A percentile compares a stretch with the other conserved stretches of the same genome.
Conservation (phyloP, 1,140 invertebrate genomes). For the Musca vetustissima region DNA sequence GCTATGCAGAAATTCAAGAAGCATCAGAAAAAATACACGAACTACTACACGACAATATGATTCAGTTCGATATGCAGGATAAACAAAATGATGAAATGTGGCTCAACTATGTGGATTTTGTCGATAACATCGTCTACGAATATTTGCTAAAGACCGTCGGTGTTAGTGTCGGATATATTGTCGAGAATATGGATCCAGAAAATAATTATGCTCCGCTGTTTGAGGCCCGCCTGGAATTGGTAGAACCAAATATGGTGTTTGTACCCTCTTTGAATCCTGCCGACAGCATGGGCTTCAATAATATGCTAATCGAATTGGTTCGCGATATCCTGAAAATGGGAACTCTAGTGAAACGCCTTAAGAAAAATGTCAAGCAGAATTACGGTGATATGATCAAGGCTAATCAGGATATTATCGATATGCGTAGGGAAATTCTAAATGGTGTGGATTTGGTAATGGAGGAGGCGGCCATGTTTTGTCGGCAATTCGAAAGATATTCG, state of each 20-base stretch:
- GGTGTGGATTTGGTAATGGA: conserved; percentile 67
- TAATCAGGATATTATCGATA: conserved; percentile 70
- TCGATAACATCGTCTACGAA: conserved; percentile 83
- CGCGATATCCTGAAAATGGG: conserved; percentile 84
- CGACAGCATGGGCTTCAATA: conserved; percentile 76
- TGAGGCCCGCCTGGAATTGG: conserved; percentile 79
- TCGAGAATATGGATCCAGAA: conserved; percentile 85
- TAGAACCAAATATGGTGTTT: conserved; percentile 78
- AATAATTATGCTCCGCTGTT: conserved; percentile 77
- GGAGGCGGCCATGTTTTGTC: conserved; percentile 73
- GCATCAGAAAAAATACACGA: conserved; percentile 73
- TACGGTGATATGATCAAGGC: conserved; percentile 69
- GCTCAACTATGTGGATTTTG: conserved; percentile 81
- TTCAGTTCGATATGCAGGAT: conserved; percentile 73
- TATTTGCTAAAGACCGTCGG: conserved; percentile 77
- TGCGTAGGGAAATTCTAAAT: conserved; percentile 71
- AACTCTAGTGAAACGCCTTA: conserved; percentile 69
- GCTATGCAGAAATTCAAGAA: conserved; percentile 74
- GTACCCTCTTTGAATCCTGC: conserved; percentile 79
- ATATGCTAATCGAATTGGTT: conserved; percentile 73
- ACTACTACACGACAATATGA: conserved; percentile 78
- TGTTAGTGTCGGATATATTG: conserved; percentile 81
- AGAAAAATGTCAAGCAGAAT: conserved; percentile 58
- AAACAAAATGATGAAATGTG: conserved; percentile 69
- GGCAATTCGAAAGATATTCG: conserved; percentile 75